These are phyloP conservation scores for Drosophila rubida DNA, from an alignment of 2,888 invertebrate species.

Conservation along the genomic window DNA sequence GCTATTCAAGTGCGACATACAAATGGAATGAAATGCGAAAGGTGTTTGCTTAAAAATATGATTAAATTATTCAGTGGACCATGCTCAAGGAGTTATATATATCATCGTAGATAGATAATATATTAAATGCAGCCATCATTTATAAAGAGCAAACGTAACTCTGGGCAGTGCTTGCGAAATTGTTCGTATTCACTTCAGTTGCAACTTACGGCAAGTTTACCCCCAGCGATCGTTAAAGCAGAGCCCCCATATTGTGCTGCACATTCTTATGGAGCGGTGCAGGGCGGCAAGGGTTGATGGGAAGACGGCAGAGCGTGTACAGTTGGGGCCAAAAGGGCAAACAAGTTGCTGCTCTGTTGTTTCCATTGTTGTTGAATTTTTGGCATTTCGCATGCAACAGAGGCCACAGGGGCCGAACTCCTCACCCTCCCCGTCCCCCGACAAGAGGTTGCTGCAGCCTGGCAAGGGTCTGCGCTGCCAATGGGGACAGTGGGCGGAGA, in stretches of 20 bases:
- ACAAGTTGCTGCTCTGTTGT: conserved; percentile 18
- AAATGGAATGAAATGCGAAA: too few species aligned
- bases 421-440: neutral
- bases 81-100: neutral
- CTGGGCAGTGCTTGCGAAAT: neutral
- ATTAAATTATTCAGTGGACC: neutral
- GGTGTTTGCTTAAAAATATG: neutral
- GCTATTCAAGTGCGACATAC: too few species aligned
- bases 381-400: conserved; percentile 48
- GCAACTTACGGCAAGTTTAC: conserved; percentile 5
- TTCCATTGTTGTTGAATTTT: conserved; percentile 48
- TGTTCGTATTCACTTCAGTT: conserved; percentile 3
- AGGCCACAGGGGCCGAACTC: conserved; percentile 24
- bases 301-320: conserved; percentile 4
- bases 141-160: neutral
- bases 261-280: conserved; percentile 6
- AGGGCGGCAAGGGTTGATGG: neutral
- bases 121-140: neutral
- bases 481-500: neutral
- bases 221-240: neutral
- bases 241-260: neutral
- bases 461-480: neutral
- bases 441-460: conserved; percentile 19
- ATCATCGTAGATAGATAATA: neutral
- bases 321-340: conserved; percentile 30